These are phyloP conservation scores for Heliangelus exortis DNA, from an alignment of 2,797 vertebrate species.

Conservation along the genomic window DNA sequence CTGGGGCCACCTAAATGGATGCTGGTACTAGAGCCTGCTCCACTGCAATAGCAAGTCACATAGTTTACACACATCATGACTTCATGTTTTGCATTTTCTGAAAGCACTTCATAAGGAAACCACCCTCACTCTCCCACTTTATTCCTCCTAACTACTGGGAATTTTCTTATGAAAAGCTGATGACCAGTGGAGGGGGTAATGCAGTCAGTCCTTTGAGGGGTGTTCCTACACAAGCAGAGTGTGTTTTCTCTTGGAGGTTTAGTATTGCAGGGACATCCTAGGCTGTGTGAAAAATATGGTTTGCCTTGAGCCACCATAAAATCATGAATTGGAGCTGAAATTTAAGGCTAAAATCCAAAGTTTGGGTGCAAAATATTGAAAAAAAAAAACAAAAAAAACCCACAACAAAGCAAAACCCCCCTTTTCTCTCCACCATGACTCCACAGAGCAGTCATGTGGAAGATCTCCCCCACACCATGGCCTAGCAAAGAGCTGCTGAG, in stretches of 20 bases:
- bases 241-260: not conserved
- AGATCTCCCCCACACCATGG: rapidly evolving
- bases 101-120: not conserved
- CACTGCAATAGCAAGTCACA: not conserved
- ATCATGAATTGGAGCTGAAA: not conserved
- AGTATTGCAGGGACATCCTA: not conserved
- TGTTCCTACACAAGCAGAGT: not conserved
- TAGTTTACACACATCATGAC: not conserved
- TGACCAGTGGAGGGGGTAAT: not conserved
- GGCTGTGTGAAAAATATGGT: not conserved
- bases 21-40: not conserved
- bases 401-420: not conserved
- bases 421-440: not conserved
- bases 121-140: not conserved
- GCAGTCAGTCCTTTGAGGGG: not conserved
- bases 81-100: not conserved
- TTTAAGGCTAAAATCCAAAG: not conserved
- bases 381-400: no score
- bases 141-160: not conserved
- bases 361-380: not conserved
- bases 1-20: conserved; percentile 10
- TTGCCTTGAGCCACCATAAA: not conserved
- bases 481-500: not conserved
- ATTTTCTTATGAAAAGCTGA: not conserved
- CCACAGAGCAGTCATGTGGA: not conserved